These are phyloP conservation scores for Sebastes itinus DNA, from an alignment of 2,797 vertebrate species.

Conservation along the genomic window DNA sequence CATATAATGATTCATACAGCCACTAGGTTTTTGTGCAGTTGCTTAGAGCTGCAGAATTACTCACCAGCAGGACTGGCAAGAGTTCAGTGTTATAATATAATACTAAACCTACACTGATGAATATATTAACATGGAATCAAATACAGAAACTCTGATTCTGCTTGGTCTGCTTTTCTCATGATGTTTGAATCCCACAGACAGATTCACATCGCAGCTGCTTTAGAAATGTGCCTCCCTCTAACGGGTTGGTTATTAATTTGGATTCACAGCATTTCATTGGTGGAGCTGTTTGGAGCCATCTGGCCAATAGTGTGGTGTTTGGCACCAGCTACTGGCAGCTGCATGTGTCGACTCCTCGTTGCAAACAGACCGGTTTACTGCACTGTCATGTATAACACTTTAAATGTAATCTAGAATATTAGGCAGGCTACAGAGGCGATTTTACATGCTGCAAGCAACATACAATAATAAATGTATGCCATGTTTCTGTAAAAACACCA, in stretches of 20 bases:
- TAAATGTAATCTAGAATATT: neutral
- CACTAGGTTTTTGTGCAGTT: neutral
- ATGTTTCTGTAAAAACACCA: neutral
- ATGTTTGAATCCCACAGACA: neutral
- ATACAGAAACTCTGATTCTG: neutral
- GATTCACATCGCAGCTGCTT: neutral
- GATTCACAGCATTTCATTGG: neutral
- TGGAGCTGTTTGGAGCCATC: neutral
- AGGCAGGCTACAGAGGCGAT: neutral
- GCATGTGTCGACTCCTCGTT: neutral
- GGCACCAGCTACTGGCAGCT: conserved; percentile 17
- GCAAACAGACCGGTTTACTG: neutral
- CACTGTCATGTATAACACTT: neutral
- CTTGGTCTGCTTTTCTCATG: neutral
- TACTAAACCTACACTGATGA: neutral
- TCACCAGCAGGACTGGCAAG: neutral
- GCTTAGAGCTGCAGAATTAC: neutral
- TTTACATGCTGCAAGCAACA: neutral
- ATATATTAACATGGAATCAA: neutral
- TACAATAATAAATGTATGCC: neutral
- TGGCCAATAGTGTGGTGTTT: conserved; percentile 13
- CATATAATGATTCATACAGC: too few species aligned
- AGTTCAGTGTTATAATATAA: neutral
- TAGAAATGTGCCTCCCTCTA: neutral
- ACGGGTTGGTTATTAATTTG: neutral